These are phyloP conservation scores for Odocoileus hemionus DNA, from an alignment of 2,113 vertebrate species.

Conservation along the genomic window DNA sequence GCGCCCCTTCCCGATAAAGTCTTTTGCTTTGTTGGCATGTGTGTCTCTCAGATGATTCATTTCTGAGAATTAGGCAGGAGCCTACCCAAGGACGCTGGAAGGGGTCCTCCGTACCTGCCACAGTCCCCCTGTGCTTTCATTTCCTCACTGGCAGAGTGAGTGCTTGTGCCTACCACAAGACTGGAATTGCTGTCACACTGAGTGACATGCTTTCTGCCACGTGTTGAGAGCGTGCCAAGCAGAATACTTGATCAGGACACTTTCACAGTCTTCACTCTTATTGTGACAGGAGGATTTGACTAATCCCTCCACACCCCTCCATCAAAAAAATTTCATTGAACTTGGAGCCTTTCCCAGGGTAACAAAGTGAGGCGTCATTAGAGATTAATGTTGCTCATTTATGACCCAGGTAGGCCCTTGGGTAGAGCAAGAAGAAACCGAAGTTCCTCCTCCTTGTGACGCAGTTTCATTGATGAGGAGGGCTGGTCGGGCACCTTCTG, in stretches of 20 bases:
- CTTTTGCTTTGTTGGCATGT: background rate
- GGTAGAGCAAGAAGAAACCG: background rate
- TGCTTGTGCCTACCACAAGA: background rate
- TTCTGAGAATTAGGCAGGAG: background rate
- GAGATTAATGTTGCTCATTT: background rate
- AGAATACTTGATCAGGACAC: rapidly evolving
- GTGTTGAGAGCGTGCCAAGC: background rate
- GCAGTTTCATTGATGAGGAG: background rate
- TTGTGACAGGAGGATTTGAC: background rate
- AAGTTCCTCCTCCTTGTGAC: background rate
- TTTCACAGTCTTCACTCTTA: too few relatives aligned
- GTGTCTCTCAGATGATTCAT: background rate
- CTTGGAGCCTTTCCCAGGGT: background rate
- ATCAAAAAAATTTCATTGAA: background rate
- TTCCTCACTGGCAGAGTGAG: background rate
- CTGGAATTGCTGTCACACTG: background rate
- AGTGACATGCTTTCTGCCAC: background rate
- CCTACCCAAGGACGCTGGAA: background rate
- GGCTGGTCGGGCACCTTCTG: background rate
- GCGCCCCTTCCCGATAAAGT: background rate
- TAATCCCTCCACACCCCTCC: background rate
- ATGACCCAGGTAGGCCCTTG: background rate
- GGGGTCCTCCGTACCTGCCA: background rate
- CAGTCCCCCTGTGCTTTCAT: background rate
- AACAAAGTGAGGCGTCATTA: background rate